Conservation (phyloP, 2,797 vertebrate species). For the Chrysocyon brachyurus region DNA sequence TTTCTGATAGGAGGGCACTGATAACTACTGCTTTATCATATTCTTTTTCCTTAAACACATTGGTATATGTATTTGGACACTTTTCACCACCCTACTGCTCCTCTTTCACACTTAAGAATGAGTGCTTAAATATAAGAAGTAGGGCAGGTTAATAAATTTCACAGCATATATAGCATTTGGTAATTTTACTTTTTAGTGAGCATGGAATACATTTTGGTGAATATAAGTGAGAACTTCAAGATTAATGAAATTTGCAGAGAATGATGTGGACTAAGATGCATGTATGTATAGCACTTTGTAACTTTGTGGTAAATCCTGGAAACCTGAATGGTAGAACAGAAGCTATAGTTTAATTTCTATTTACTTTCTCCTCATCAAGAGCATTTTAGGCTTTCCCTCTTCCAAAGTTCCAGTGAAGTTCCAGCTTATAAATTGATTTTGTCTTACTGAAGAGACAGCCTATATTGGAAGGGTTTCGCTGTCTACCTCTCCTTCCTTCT, state of each 20-base stretch:
- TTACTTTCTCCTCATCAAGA: background rate
- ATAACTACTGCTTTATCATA: background rate
- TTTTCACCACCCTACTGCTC: background rate
- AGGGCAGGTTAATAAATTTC: conserved; percentile 44
- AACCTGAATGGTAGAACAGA: background rate
- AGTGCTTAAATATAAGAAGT: conserved; percentile 42
- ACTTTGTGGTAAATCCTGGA: conserved; percentile 7
- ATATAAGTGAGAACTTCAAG: conserved; percentile 27
- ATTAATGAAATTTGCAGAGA: conserved; percentile 7
- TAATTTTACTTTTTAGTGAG: conserved; percentile 46
- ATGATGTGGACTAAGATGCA: background rate
- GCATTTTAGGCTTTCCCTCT: conserved; percentile 11
- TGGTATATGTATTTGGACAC: background rate
- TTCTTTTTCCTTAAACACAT: background rate
- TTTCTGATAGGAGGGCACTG: background rate
- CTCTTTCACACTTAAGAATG: background rate
- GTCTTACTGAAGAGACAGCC: background rate
- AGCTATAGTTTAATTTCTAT: background rate
- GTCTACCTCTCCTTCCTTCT: background rate
- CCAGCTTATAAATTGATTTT: background rate
- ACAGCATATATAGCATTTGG: background rate
- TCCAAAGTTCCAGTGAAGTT: conserved; percentile 1
- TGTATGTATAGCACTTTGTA: background rate
- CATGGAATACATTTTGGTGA: background rate
- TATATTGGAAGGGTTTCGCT: background rate